phyloP scores from a whole-genome alignment of 2,888 invertebrate genomes.

The Taenaris catops region DNA sequence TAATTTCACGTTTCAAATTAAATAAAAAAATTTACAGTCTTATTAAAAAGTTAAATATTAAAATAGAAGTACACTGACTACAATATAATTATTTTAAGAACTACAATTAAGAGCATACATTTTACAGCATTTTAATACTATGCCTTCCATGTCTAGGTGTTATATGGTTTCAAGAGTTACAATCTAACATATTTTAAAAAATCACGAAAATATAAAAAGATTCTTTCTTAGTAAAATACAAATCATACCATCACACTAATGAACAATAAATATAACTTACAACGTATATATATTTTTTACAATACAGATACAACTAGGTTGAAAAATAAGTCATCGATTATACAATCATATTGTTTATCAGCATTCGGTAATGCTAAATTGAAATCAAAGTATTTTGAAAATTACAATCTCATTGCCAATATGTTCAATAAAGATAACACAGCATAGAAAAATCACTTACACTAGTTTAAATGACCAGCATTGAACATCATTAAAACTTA shows the following conservation, averaged over 20 bases:
- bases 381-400: conserved; percentile 16
- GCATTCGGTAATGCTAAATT: conserved; percentile 35
- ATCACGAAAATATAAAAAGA: conserved; percentile 24
- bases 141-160: conserved; percentile 10
- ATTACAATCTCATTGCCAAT: conserved; percentile 19
- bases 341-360: conserved; percentile 41
- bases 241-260: conserved; percentile 38
- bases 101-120: conserved; percentile 22
- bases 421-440: conserved; percentile 15
- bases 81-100: conserved; percentile 9
- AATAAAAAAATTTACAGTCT: conserved; percentile 34
- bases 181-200: conserved; percentile 18
- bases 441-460: conserved; percentile 11
- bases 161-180: too few relatives aligned
- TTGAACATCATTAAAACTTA: conserved; percentile 26
- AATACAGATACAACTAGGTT: conserved; percentile 28
- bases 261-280: conserved; percentile 35
- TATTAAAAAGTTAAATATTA: conserved; percentile 29
- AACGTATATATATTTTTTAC: conserved; percentile 36
- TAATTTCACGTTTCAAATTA: conserved; percentile 28
- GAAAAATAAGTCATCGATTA: conserved; percentile 31
- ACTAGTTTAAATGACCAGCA: conserved; percentile 38
- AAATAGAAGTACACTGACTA: conserved; percentile 25
- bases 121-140: conserved; percentile 23
- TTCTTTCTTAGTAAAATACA: conserved; percentile 22